A percentile compares a stretch with the other conserved stretches of the same genome.
Conservation (phyloP, 2,113 vertebrate species). For the Phrynosoma blainvillii region DNA sequence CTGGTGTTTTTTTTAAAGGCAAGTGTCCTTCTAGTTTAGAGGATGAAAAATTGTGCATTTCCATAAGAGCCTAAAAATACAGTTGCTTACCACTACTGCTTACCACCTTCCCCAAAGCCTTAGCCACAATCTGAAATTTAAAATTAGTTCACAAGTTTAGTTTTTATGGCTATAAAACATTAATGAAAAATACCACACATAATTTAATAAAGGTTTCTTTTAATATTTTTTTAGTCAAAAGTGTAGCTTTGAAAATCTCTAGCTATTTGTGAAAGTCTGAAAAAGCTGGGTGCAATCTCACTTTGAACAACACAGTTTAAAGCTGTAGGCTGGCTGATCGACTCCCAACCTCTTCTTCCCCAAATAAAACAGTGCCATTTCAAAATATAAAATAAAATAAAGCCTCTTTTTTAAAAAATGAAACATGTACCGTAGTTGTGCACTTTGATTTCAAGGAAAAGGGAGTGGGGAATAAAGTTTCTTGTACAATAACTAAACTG, state of each 20-base stretch:
- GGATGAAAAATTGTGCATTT: too few species aligned
- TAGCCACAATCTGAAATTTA: slow-evolving; percentile 5
- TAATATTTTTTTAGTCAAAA: slow-evolving; percentile 79
- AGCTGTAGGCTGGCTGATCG: slow-evolving; percentile 56
- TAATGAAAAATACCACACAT: slow-evolving; percentile 67
- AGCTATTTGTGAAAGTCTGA: slow-evolving; percentile 71
- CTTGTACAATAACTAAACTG: slow-evolving; percentile 71
- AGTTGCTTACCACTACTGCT: slow-evolving; percentile 16
- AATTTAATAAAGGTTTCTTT: slow-evolving; percentile 74
- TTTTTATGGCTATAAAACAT: slow-evolving; percentile 53
- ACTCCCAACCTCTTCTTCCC: slow-evolving; percentile 59
- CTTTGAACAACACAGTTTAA: slow-evolving; percentile 47
- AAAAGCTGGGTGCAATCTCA: slow-evolving; percentile 58
- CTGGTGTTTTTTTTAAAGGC: not conserved
- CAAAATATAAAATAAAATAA: slow-evolving; percentile 44
- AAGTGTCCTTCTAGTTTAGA: not conserved
- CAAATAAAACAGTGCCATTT: slow-evolving; percentile 43
- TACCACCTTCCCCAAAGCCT: slow-evolving; percentile 21
- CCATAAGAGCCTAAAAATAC: not conserved
- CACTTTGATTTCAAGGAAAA: slow-evolving; percentile 67
- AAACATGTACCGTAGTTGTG: slow-evolving; percentile 49
- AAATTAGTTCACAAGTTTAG: slow-evolving; percentile 43
- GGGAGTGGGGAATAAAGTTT: slow-evolving; percentile 53
- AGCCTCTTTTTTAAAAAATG: slow-evolving; percentile 52
- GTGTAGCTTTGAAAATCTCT: slow-evolving; percentile 75